These are phyloP conservation scores for Cynaeus angustus DNA, from an alignment of 2,888 invertebrate genomes.

Conservation along the genomic window DNA sequence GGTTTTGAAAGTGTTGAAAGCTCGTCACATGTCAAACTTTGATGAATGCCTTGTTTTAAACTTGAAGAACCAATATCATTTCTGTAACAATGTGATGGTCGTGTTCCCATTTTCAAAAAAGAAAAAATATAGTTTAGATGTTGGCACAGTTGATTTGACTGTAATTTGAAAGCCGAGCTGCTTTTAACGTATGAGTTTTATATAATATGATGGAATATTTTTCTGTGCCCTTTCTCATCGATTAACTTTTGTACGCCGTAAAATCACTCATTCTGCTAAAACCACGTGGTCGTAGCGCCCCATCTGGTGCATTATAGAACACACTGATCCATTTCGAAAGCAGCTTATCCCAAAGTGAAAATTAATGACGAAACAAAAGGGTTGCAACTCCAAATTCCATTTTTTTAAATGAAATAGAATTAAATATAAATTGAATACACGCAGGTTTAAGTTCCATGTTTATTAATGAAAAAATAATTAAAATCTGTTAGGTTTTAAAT, in stretches of 20 bases:
- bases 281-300: not conserved
- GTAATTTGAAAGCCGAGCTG: slow-evolving; percentile 32
- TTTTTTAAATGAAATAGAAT: slow-evolving; percentile 7
- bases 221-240: not conserved
- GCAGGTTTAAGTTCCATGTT: slow-evolving; percentile 21
- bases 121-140: slow-evolving; percentile 20
- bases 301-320: not conserved
- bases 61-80: slow-evolving; percentile 1
- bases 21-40: too few relatives aligned
- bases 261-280: too few relatives aligned
- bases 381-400: not conserved
- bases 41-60: too few relatives aligned
- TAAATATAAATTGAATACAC: slow-evolving; percentile 27
- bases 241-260: not conserved
- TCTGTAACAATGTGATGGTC: not conserved
- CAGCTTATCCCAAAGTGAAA: slow-evolving; percentile 17
- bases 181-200: slow-evolving; percentile 35
- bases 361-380: slow-evolving; percentile 26
- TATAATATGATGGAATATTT: slow-evolving; percentile 28
- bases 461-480: slow-evolving; percentile 43
- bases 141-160: slow-evolving; percentile 22
- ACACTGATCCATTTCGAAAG: not conserved
- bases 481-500: too few relatives aligned
- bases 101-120: not conserved
- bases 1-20: too few relatives aligned